Percentiles rank a stretch among this genome's conserved stretches.
Evolutionary conservation across 2,797 vertebrate species (phyloP).

Genomic region (Trichosurus vulpecula): DNA sequence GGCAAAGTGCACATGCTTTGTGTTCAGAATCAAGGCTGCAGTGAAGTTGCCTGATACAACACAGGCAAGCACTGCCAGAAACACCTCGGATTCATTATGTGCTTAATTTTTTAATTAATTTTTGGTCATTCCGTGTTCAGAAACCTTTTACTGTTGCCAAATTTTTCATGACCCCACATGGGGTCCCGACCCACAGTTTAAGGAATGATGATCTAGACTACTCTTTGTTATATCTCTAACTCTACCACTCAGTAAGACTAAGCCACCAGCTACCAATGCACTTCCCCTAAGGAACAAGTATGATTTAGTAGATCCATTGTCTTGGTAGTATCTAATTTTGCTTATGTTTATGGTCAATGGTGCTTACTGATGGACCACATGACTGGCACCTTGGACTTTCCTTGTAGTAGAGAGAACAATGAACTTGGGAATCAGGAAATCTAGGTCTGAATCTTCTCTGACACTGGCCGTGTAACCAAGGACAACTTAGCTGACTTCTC

Average conservation of each 20-base stretch:
- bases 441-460: background rate
- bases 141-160: too few species aligned
- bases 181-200: too few species aligned
- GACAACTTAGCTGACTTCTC: background rate
- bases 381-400: background rate
- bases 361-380: background rate
- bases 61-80: too few species aligned
- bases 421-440: background rate
- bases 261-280: fast-evolving
- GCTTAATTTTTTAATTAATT: too few species aligned
- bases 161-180: too few species aligned
- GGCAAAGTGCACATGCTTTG: too few species aligned
- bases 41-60: too few species aligned
- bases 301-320: background rate
- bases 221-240: background rate
- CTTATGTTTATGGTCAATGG: background rate
- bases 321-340: background rate
- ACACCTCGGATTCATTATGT: too few species aligned
- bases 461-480: background rate
- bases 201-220: too few species aligned
- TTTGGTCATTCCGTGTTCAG: too few species aligned
- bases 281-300: too few species aligned
- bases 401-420: background rate
- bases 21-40: too few species aligned
- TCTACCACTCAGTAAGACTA: background rate